phyloP scores from a whole-genome alignment of 1,140 invertebrate species.

The Apis florea region DNA sequence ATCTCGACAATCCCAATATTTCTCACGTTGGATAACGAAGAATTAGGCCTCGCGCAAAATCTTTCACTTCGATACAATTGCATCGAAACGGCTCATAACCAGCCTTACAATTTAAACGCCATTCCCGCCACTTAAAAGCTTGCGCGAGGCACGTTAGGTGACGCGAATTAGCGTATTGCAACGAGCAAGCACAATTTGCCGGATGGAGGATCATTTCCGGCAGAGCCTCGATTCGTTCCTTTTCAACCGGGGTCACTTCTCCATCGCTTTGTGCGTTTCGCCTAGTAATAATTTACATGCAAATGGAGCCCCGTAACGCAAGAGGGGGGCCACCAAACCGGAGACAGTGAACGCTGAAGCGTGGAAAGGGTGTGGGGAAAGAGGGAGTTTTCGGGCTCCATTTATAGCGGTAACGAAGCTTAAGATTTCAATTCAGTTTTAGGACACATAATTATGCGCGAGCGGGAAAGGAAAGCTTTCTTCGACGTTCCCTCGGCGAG shows the following conservation, averaged over 20 bases:
- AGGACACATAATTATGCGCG: slow-evolving; percentile 54
- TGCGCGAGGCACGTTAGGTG: not conserved
- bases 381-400: slow-evolving; percentile 17
- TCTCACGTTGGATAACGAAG: no score
- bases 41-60: not conserved
- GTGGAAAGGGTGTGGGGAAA: not conserved
- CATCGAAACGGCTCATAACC: no score
- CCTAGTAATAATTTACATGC: slow-evolving; percentile 35
- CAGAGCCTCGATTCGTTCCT: slow-evolving; percentile 21
- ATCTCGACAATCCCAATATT: no score
- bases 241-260: slow-evolving; percentile 2
- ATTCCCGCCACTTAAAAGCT: not conserved
- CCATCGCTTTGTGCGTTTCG: slow-evolving; percentile 25
- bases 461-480: slow-evolving; percentile 42
- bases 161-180: slow-evolving; percentile 6
- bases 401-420: slow-evolving; percentile 53
- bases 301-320: not conserved
- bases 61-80: not conserved
- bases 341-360: no score
- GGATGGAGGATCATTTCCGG: not conserved
- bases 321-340: not conserved
- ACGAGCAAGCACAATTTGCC: not conserved
- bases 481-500: slow-evolving; percentile 27
- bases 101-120: not conserved
- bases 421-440: slow-evolving; percentile 63